Evolutionary conservation across 2,797 vertebrate species (phyloP).

Genomic region (Thamnophis elegans): DNA sequence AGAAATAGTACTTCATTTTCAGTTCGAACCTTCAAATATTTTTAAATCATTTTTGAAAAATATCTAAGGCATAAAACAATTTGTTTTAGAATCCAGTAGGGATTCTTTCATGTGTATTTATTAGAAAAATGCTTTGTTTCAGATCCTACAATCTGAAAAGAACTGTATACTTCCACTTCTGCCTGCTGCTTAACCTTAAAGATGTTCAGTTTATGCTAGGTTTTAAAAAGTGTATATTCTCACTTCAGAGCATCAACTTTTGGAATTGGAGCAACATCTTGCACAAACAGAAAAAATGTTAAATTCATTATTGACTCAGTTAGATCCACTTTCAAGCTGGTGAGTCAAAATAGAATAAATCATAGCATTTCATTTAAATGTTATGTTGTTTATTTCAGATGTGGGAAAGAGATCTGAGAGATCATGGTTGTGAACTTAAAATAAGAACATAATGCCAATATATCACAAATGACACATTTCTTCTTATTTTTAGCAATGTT

Average conservation of each 20-base stretch:
- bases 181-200: background rate
- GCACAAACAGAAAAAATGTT: constrained; percentile 89
- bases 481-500: background rate
- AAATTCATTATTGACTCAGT: constrained; percentile 86
- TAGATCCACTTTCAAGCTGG: constrained; percentile 91
- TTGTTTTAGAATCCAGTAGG: background rate
- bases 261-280: constrained; percentile 85
- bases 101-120: background rate
- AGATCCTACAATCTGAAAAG: background rate
- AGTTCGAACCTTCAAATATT: background rate
- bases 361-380: constrained; percentile 1
- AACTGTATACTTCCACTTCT: background rate
- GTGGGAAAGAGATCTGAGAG: background rate
- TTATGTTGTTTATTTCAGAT: background rate
- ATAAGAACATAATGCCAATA: background rate
- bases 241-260: constrained; percentile 82
- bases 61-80: background rate
- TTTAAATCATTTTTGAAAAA: background rate
- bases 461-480: background rate
- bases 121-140: background rate
- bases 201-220: background rate
- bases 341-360: constrained; percentile 62
- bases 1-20: background rate
- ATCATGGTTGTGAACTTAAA: background rate
- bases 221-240: constrained; percentile 15